Percentiles rank a stretch among this genome's conserved stretches.
These are phyloP conservation scores for Hippocampus comes DNA, from an alignment of 2,113 vertebrate species.

Conservation along the genomic window DNA sequence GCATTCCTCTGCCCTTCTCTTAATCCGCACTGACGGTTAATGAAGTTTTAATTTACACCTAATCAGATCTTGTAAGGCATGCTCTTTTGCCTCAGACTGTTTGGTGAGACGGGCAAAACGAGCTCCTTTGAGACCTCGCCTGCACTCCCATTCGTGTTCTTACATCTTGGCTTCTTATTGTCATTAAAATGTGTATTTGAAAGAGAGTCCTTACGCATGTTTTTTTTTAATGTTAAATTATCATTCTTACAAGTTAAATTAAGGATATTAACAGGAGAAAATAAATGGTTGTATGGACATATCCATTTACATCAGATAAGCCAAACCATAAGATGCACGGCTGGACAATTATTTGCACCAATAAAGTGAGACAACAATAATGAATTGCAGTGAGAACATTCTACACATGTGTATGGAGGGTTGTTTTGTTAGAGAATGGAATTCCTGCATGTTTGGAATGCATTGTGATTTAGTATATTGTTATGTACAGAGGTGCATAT, in stretches of 20 bases:
- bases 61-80: slow-evolving; percentile 77
- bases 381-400: background rate
- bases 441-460: too few relatives aligned
- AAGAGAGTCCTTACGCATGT: slow-evolving; percentile 32
- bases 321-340: slow-evolving; percentile 8
- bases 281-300: background rate
- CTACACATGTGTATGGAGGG: background rate
- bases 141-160: slow-evolving; percentile 70
- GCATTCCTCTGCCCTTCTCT: slow-evolving; percentile 26
- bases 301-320: background rate
- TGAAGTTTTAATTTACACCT: slow-evolving; percentile 80
- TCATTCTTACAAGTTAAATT: slow-evolving; percentile 39
- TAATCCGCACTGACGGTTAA: slow-evolving; percentile 70
- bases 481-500: too few relatives aligned
- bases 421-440: too few relatives aligned
- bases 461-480: too few relatives aligned
- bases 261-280: slow-evolving; percentile 31
- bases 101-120: slow-evolving; percentile 48
- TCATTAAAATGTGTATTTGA: slow-evolving; percentile 35
- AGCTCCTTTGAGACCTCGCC: slow-evolving; percentile 63
- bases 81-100: slow-evolving; percentile 64
- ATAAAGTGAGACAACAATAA: slow-evolving; percentile 16
- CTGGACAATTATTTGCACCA: slow-evolving; percentile 19
- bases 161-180: slow-evolving; percentile 40
- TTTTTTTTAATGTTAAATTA: slow-evolving; percentile 32